These are phyloP conservation scores for Ramphastos sulfuratus DNA, from an alignment of 2,113 vertebrate species.

Conservation along the genomic window DNA sequence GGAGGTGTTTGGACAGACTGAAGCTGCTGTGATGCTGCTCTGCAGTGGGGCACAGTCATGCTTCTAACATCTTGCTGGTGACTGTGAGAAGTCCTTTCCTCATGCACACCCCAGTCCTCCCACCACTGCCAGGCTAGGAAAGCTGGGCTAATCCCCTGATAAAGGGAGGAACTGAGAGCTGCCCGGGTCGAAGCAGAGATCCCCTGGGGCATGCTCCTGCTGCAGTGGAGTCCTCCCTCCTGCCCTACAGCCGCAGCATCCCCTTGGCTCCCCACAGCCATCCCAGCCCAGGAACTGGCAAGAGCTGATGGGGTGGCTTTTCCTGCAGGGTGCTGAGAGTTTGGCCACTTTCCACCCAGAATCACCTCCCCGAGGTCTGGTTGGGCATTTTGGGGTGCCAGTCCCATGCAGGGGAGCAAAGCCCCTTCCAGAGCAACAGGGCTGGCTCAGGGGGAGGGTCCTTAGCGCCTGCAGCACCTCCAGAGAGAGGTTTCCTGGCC, in stretches of 20 bases:
- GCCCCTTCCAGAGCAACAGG: fast-evolving
- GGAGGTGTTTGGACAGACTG: fast-evolving
- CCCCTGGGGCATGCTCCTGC: fast-evolving
- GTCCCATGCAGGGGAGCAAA: not conserved
- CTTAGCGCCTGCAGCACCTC: not conserved
- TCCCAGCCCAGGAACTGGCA: not conserved
- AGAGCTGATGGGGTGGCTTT: not conserved
- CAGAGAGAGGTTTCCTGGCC: fast-evolving
- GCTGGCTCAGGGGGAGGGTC: not conserved
- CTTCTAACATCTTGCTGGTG: fast-evolving
- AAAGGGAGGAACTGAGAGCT: not conserved
- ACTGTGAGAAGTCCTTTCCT: not conserved
- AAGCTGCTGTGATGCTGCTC: not conserved
- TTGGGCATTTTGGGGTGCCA: not conserved
- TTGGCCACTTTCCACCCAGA: not conserved
- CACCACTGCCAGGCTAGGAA: fast-evolving
- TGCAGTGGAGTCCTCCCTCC: not conserved
- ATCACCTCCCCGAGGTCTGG: not conserved
- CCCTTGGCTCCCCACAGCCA: fast-evolving
- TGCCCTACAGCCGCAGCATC: fast-evolving
- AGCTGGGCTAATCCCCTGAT: not conserved
- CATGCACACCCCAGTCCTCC: fast-evolving
- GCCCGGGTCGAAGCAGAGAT: not conserved
- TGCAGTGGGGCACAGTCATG: not conserved
- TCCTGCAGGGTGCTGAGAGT: fast-evolving